Evolutionary conservation across 2,797 vertebrate species (phyloP).

Genomic region (Podarcis lilfordi): DNA sequence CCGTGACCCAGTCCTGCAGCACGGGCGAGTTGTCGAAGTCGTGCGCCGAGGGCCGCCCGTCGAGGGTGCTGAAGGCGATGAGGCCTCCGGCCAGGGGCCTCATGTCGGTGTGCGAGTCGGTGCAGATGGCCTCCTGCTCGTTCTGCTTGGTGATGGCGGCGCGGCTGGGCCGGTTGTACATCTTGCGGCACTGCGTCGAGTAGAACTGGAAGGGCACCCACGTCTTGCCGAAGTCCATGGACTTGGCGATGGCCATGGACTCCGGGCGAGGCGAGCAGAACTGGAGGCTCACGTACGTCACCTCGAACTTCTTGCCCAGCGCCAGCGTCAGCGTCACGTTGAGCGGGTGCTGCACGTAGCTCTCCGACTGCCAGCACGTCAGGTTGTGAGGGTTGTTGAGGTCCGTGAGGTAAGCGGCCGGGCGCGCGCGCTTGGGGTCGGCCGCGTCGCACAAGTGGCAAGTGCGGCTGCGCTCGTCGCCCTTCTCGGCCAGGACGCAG

Average conservation of each 20-base stretch:
- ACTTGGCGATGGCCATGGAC: conserved; percentile 98
- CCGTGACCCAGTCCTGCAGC: conserved; percentile 99
- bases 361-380: conserved; percentile 98
- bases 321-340: conserved; percentile 96
- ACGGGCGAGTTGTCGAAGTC: conserved; percentile 99
- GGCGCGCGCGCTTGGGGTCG: conserved; percentile 92
- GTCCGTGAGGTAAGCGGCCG: conserved; percentile 94
- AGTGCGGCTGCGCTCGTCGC: conserved; percentile 88
- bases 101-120: conserved; percentile 99
- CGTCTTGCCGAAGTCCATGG: conserved; percentile 97
- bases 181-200: conserved; percentile 97
- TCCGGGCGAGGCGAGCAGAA: conserved; percentile 98
- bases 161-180: conserved; percentile 92
- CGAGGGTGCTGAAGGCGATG: conserved; percentile 99
- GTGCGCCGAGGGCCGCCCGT: conserved; percentile 96
- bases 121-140: conserved; percentile 98
- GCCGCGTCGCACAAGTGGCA: conserved; percentile 94
- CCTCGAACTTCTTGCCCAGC: conserved; percentile 98
- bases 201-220: conserved; percentile 99
- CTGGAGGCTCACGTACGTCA: conserved; percentile 98
- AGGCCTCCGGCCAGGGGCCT: conserved; percentile 93
- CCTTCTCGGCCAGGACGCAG: conserved; percentile 94
- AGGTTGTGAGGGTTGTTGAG: conserved; percentile 99
- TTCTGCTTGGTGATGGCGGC: conserved; percentile 96
- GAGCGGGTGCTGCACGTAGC: conserved; percentile 91